phyloP scores from a whole-genome alignment of 2,888 invertebrate genomes.

The Heterodera filipjevi region DNA sequence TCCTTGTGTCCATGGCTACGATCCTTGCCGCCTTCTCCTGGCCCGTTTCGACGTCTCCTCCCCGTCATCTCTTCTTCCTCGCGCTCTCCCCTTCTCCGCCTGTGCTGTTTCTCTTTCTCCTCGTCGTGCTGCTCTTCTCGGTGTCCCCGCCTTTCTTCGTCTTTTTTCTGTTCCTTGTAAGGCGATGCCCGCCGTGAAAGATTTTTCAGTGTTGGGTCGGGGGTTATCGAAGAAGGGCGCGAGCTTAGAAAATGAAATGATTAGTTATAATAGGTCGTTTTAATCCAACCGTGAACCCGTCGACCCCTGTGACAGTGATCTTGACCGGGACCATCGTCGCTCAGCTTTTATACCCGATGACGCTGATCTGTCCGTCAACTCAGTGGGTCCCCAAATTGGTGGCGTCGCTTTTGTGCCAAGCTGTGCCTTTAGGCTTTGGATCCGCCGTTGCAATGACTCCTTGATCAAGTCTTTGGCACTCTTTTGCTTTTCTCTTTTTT shows the following conservation, averaged over 20 bases:
- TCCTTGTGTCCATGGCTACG: not conserved
- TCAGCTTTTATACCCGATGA: not conserved
- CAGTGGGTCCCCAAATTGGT: not conserved
- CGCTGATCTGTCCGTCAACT: not conserved
- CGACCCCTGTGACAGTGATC: not conserved
- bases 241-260: not conserved
- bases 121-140: constrained; percentile 1
- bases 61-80: not conserved
- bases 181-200: not conserved
- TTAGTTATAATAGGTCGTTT: not conserved
- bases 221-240: not conserved
- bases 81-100: not conserved
- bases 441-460: constrained; percentile 8
- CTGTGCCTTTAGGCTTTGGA: constrained; percentile 7
- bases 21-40: not conserved
- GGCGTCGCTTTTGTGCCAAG: not conserved
- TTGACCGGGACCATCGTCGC: not conserved
- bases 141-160: not conserved
- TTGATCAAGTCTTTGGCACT: not conserved
- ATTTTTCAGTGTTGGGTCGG: not conserved
- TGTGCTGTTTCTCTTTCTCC: not conserved
- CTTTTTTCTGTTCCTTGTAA: not conserved
- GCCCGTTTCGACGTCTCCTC: not conserved
- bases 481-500: not conserved
- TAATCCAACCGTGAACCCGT: not conserved